A percentile compares a stretch with the other conserved stretches of the same genome.
Evolutionary conservation across 2,113 vertebrate genomes (phyloP).

Genomic region (Bubo blakistoni): DNA sequence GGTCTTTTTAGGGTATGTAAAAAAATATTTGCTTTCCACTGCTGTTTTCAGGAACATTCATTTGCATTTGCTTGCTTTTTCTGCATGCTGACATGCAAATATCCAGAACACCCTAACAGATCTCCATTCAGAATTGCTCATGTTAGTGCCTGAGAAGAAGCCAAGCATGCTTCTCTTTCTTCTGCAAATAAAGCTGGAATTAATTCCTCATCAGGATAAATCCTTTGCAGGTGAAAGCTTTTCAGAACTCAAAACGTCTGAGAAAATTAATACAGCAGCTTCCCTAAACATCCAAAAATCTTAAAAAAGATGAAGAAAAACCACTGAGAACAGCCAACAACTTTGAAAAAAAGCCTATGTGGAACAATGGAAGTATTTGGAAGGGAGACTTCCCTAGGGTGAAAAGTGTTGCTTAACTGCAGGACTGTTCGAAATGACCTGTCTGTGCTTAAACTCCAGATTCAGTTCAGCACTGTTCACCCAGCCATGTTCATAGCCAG

Average conservation of each 20-base stretch:
- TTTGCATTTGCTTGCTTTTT: slow-evolving; percentile 59
- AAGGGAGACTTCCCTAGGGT: background rate
- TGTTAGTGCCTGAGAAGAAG: background rate
- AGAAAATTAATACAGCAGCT: background rate
- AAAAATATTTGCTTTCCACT: slow-evolving; percentile 13
- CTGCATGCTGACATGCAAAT: slow-evolving; percentile 4
- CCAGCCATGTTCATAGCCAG: background rate
- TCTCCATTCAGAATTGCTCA: background rate
- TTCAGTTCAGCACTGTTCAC: background rate
- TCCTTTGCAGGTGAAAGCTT: background rate
- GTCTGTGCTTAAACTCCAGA: background rate
- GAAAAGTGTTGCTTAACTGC: background rate
- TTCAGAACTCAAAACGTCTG: background rate
- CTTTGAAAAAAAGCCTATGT: background rate
- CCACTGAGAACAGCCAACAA: background rate
- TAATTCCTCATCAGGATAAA: background rate
- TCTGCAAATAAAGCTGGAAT: background rate
- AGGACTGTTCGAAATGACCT: background rate
- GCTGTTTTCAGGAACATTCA: slow-evolving; percentile 28
- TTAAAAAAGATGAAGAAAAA: slow-evolving; percentile 5
- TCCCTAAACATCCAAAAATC: background rate
- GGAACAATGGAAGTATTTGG: background rate
- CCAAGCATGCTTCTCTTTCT: background rate
- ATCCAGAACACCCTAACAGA: background rate
- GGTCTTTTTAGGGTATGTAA: background rate